Percentiles rank a stretch among this genome's conserved stretches.
Conservation (phyloP, 1,140 invertebrate genomes). For the Physella acuta region DNA sequence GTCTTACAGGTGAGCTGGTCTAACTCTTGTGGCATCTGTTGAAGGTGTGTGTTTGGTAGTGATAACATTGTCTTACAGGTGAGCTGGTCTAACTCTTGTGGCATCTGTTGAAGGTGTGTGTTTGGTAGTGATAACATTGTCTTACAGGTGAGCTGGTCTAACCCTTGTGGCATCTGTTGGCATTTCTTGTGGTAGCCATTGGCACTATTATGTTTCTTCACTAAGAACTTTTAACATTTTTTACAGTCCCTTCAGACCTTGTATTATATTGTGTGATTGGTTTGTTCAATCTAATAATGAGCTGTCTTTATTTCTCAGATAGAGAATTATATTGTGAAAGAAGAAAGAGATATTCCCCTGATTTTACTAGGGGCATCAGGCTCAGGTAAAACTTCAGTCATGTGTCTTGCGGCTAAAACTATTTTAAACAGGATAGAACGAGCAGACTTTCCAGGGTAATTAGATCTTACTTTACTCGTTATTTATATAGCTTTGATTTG, state of each 20-base stretch:
- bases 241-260: no score
- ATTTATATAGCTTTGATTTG: not conserved
- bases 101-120: not conserved
- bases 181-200: no score
- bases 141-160: not conserved
- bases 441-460: slow-evolving; percentile 29
- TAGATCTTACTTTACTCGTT: not conserved
- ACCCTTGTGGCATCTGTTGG: not conserved
- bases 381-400: slow-evolving; percentile 50
- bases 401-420: slow-evolving; percentile 45
- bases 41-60: not conserved
- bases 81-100: not conserved
- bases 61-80: not conserved
- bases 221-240: no score
- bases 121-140: not conserved
- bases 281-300: not conserved
- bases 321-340: slow-evolving; percentile 49
- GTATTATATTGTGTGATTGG: no score
- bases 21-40: not conserved
- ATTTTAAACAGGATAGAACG: slow-evolving; percentile 37
- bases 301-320: slow-evolving; percentile 47
- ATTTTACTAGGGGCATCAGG: slow-evolving; percentile 51
- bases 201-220: no score
- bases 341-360: slow-evolving; percentile 53
- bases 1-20: not conserved